Evolutionary conservation across 1,140 invertebrate species (phyloP).

Genomic region (Oreohelix idahoensis): DNA sequence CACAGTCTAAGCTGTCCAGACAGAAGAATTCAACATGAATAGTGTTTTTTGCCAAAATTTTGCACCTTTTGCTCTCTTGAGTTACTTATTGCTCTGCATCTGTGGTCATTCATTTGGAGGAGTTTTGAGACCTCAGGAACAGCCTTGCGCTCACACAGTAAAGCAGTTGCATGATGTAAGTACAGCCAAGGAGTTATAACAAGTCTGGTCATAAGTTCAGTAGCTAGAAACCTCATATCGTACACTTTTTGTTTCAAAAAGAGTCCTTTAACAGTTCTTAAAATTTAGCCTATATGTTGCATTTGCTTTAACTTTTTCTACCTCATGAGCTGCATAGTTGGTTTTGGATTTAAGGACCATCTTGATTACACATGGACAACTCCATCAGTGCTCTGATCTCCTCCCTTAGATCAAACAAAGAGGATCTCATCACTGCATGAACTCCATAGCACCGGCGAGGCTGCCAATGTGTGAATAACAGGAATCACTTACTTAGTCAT

Average conservation of each 20-base stretch:
- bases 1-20: background rate
- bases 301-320: background rate
- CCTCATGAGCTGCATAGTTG: too few relatives aligned
- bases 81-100: background rate
- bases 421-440: too few relatives aligned
- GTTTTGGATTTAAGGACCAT: too few relatives aligned
- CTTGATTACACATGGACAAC: too few relatives aligned
- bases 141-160: background rate
- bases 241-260: background rate
- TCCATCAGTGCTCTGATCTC: too few relatives aligned
- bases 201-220: too few relatives aligned
- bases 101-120: background rate
- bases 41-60: background rate
- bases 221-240: too few relatives aligned
- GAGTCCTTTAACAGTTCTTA: background rate
- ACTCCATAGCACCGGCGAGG: too few relatives aligned
- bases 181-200: background rate
- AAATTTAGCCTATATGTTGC: background rate
- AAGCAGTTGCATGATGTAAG: conserved; percentile 5
- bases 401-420: too few relatives aligned
- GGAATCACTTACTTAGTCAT: too few relatives aligned
- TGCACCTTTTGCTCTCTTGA: background rate
- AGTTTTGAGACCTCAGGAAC: background rate
- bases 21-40: background rate
- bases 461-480: background rate